These are phyloP conservation scores for Nomia melanderi DNA, from an alignment of 1,140 invertebrate species.

Conservation along the genomic window DNA sequence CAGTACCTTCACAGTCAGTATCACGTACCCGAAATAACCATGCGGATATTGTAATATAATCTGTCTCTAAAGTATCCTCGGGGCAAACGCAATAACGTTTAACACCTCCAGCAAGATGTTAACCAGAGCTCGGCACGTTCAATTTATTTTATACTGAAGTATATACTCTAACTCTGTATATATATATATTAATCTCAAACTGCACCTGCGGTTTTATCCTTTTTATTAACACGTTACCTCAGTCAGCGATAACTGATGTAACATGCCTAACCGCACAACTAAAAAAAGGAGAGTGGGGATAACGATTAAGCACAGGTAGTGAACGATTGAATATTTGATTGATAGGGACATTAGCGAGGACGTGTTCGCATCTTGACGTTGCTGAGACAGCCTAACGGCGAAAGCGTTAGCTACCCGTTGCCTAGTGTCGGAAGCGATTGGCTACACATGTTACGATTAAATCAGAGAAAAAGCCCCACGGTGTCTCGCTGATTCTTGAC, in stretches of 20 bases:
- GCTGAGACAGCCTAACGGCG: neutral
- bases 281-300: neutral
- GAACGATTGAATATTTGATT: neutral
- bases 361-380: neutral
- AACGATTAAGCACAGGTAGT: neutral
- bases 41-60: neutral
- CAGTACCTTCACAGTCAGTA: constrained; percentile 76
- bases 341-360: neutral
- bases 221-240: neutral
- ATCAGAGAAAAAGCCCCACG: neutral
- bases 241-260: neutral
- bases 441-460: no score
- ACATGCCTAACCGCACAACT: neutral
- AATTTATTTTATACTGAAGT: no score
- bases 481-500: neutral
- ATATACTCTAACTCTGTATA: no score
- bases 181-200: no score
- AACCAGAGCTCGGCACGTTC: neutral
- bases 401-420: neutral
- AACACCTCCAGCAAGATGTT: neutral
- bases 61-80: neutral
- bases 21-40: neutral
- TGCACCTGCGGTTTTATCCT: neutral
- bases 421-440: no score
- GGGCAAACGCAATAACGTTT: neutral